Conservation (phyloP, 2,797 vertebrate genomes). For the Australoheros facetus region DNA sequence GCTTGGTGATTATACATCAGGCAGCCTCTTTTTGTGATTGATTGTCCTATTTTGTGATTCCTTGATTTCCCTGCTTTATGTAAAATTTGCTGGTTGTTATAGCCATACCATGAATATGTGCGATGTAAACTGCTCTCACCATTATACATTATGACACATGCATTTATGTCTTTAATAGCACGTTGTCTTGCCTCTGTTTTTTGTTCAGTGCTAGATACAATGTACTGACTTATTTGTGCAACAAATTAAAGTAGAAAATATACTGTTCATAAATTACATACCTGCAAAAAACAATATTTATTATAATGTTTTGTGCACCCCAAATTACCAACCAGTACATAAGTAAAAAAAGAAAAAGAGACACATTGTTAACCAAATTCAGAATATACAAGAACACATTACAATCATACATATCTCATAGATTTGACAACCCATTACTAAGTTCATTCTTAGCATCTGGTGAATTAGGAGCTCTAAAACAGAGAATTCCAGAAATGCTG, state of each 20-base stretch:
- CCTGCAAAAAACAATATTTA: neutral
- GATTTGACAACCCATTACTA: neutral
- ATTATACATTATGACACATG: conserved; percentile 2
- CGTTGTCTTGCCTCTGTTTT: neutral
- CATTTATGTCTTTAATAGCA: neutral
- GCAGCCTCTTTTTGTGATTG: neutral
- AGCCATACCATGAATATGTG: neutral
- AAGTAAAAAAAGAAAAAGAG: too few relatives aligned
- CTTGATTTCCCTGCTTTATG: neutral
- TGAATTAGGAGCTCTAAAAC: neutral
- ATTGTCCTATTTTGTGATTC: neutral
- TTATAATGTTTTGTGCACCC: too few relatives aligned
- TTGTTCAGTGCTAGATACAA: neutral
- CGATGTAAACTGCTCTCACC: conserved; percentile 12
- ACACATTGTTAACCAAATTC: too few relatives aligned
- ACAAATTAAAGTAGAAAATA: neutral
- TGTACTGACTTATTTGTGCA: neutral
- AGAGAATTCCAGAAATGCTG: too few relatives aligned
- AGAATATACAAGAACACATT: neutral
- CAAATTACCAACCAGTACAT: too few relatives aligned
- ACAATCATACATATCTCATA: neutral
- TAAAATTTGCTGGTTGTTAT: conserved; percentile 21
- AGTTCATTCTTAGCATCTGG: neutral
- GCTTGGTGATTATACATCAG: conserved; percentile 14
- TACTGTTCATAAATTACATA: neutral